Evolutionary conservation across 1,140 invertebrate genomes (phyloP).

Genomic region (Proctacanthus coquilletti): DNA sequence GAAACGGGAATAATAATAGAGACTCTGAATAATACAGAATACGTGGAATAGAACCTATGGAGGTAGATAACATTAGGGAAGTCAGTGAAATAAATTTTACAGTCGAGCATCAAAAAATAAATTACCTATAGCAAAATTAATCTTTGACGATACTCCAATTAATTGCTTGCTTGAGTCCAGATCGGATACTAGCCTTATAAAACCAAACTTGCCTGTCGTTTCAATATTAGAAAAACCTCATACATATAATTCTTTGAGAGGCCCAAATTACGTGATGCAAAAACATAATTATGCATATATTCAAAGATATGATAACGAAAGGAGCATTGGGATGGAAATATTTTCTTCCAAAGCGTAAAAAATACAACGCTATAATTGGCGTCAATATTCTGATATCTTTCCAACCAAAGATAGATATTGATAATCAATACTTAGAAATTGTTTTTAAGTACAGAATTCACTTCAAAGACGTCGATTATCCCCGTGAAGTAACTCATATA

Average conservation of each 20-base stretch:
- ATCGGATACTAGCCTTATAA: neutral
- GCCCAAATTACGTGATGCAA: neutral
- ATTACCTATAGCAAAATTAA: neutral
- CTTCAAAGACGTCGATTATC: neutral
- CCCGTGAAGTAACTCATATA: neutral
- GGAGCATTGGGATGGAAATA: neutral
- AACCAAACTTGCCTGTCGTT: neutral
- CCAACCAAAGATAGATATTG: neutral
- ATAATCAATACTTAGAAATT: constrained; percentile 1
- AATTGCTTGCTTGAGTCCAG: neutral
- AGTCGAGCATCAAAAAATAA: neutral
- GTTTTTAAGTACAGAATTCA: neutral
- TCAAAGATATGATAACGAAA: neutral
- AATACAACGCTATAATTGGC: neutral
- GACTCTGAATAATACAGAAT: too few relatives aligned
- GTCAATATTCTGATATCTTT: neutral
- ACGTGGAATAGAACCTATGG: neutral
- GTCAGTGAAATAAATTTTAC: neutral
- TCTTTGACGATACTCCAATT: neutral
- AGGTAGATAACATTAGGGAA: neutral
- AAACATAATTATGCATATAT: neutral
- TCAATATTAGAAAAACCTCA: neutral
- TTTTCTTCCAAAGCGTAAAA: neutral
- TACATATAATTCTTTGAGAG: neutral
- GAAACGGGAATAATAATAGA: too few relatives aligned